Conservation (phyloP, 2,797 vertebrate genomes). For the Geotrypetes seraphini region DNA sequence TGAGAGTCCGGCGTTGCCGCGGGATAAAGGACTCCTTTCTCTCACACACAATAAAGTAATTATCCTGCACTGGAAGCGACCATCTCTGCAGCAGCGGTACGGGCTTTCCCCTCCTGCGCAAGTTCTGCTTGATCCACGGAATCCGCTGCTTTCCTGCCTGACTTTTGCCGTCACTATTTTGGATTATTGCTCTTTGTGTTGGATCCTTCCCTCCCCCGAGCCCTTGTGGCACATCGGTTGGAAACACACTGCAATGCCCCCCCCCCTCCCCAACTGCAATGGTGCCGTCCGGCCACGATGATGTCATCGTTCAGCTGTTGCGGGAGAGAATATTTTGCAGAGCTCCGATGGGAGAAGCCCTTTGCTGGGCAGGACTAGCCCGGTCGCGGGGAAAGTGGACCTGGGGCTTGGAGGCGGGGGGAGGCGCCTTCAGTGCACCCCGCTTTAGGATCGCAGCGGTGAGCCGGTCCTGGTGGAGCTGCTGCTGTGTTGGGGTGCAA, state of each 20-base stretch:
- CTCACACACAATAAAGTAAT: no score
- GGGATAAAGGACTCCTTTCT: no score
- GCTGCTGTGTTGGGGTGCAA: no score
- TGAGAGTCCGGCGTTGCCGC: no score
- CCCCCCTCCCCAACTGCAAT: neutral
- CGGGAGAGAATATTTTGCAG: neutral
- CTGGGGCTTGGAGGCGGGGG: neutral
- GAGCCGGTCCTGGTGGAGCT: no score
- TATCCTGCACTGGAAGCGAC: no score
- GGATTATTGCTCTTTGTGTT: no score
- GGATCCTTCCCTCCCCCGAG: neutral
- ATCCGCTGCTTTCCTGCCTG: conserved; percentile 44
- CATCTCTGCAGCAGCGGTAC: neutral
- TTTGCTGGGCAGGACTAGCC: neutral
- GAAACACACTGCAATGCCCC: neutral
- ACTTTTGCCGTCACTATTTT: conserved; percentile 34
- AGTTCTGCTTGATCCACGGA: conserved; percentile 2
- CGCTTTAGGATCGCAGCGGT: no score
- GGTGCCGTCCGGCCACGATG: conserved; percentile 1
- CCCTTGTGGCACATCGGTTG: no score
- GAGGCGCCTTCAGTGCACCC: no score
- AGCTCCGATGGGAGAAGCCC: neutral
- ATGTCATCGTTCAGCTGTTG: conserved; percentile 24
- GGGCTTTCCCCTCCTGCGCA: conserved; percentile 4
- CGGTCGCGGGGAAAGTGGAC: neutral